Percentiles rank a stretch among this genome's conserved stretches.
These are phyloP conservation scores for Paracentrotus lividus DNA, from an alignment of 53 echinoderm and acorn worm species.

Conservation along the genomic window DNA sequence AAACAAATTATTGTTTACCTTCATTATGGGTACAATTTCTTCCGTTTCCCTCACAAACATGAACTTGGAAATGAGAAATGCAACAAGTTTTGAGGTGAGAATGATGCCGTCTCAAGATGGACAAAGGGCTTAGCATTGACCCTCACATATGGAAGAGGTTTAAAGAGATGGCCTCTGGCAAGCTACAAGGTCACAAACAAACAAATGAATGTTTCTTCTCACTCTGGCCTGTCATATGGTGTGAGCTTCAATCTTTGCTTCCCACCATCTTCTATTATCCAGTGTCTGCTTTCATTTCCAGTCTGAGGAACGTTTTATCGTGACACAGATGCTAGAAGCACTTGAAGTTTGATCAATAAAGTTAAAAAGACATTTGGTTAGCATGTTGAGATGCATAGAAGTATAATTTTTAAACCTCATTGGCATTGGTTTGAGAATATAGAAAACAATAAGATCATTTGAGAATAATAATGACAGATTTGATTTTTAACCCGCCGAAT, in stretches of 20 bases:
- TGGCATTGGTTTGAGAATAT: too few relatives aligned
- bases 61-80: neutral
- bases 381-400: too few relatives aligned
- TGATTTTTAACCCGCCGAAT: too few relatives aligned
- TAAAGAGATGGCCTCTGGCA: slow-evolving; percentile 45
- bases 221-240: slow-evolving; percentile 18
- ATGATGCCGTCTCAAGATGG: neutral
- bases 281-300: slow-evolving; percentile 23
- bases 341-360: neutral
- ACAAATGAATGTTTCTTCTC: slow-evolving; percentile 61
- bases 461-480: too few relatives aligned
- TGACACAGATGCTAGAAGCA: neutral
- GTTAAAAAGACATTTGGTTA: too few relatives aligned
- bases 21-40: neutral
- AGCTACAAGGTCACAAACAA: slow-evolving; percentile 68
- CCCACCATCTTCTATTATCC: neutral
- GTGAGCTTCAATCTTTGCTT: neutral
- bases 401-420: too few relatives aligned
- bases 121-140: slow-evolving; percentile 52
- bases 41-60: slow-evolving; percentile 36
- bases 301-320: neutral
- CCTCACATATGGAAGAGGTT: slow-evolving; percentile 66
- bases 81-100: neutral
- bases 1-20: slow-evolving; percentile 4
- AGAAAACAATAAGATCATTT: too few relatives aligned